Percentiles rank a stretch among this genome's conserved stretches.
These are phyloP conservation scores for Pollenia labialis DNA, from an alignment of 2,888 invertebrate genomes.

Conservation along the genomic window DNA sequence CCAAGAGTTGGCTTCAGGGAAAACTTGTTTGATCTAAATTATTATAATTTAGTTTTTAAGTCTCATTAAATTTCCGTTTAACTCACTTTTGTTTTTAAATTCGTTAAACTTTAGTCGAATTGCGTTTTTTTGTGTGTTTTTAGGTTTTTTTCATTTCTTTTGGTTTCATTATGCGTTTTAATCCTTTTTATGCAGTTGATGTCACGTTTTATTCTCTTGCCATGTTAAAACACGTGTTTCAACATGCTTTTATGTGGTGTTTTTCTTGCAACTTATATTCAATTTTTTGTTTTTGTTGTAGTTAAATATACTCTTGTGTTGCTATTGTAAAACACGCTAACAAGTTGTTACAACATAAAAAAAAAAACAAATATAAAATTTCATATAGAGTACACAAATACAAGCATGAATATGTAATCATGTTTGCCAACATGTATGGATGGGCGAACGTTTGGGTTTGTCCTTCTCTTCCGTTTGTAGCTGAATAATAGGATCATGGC, in stretches of 20 bases:
- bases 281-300: constrained; percentile 37
- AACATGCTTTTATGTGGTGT: constrained; percentile 55
- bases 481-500: background rate
- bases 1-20: no score
- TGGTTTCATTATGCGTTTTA: constrained; percentile 54
- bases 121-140: constrained; percentile 8
- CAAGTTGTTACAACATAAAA: constrained; percentile 57
- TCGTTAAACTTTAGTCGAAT: constrained; percentile 13
- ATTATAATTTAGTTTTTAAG: no score
- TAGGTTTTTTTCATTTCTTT: constrained; percentile 27
- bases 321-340: constrained; percentile 63
- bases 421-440: background rate
- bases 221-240: constrained; percentile 68
- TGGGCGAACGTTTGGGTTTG: background rate
- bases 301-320: constrained; percentile 60
- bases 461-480: background rate
- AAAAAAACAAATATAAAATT: constrained; percentile 10
- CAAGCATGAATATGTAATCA: constrained; percentile 7
- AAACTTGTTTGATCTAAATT: no score
- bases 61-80: constrained; percentile 53
- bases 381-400: constrained; percentile 18
- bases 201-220: constrained; percentile 62
- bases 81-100: constrained; percentile 14
- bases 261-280: constrained; percentile 4
- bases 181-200: constrained; percentile 67